Evolutionary conservation across 1,140 invertebrate genomes (phyloP), one percentile per base, ranked within the genome.

Genomic region (Dendrolimus punctatus): DNA sequence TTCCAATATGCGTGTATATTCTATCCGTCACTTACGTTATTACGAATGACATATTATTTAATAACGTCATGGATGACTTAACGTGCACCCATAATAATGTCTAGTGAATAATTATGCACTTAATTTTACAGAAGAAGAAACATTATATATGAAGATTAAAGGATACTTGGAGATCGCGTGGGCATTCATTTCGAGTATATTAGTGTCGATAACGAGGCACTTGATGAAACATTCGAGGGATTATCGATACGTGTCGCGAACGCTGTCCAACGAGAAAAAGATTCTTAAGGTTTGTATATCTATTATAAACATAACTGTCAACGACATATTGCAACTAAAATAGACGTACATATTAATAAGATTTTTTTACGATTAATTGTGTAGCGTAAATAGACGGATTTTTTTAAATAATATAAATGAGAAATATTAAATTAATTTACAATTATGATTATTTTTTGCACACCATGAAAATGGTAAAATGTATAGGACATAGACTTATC

Each of bases 221-320:
- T 85, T 99, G 40, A 98, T 99, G 88, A 90, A 89, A 59, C 94
- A 97, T 58, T 99, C 97, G 0, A 90, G 93, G 39, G 96, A 99
- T 85, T 98, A 99, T 87, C 90, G 98, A 66, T 97, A 96, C 74
- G 95, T 99, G 0, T 93, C 96, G 6, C 91, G 92, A 47, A 92
- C 94, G 9, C 84, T 95, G 37, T 89, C 91, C 0, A 89, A 91
- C 48, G 94, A 95, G 72, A 98, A 98, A 81, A 94, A 94, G 76
- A 78, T 91, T 51, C 87, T 98, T 3, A 98, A 98, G 90, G 95
- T 95, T 80, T 69, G 36, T 8, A 41, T 9, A 42, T 8, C 8
- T 49, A 23, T 9, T 37, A 47, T 5, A 47, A 10, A 36, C 23
- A 46, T 6, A 46, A 9, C 4, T 2, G 6, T 46, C 8, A 46